Conservation (phyloP, 2,113 vertebrate species). For the Ramphastos sulfuratus region DNA sequence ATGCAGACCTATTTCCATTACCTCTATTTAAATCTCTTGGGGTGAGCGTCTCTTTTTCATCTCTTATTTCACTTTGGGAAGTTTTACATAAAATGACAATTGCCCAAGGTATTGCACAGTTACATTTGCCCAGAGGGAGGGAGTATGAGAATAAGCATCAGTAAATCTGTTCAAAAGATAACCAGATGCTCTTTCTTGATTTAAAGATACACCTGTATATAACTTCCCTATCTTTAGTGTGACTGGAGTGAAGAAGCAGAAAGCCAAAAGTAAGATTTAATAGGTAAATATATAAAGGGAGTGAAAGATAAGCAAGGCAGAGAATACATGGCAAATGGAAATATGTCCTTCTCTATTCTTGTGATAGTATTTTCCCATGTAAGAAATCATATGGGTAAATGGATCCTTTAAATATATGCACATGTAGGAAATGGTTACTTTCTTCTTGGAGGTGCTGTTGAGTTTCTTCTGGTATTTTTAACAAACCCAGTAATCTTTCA, state of each 20-base stretch:
- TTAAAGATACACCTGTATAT: slow-evolving; percentile 36
- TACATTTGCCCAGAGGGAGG: slow-evolving; percentile 47
- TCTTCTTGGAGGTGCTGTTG: background rate
- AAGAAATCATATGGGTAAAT: background rate
- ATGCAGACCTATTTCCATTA: slow-evolving; percentile 51
- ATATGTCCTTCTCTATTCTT: background rate
- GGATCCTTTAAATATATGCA: slow-evolving; percentile 25
- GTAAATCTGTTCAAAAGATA: slow-evolving; percentile 54
- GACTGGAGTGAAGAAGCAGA: slow-evolving; percentile 22
- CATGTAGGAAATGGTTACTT: background rate
- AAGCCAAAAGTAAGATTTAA: background rate
- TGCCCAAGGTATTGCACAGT: slow-evolving; percentile 51
- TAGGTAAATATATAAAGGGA: slow-evolving; percentile 48
- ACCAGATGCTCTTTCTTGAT: slow-evolving; percentile 43
- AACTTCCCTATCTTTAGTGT: slow-evolving; percentile 20
- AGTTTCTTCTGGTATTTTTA: background rate
- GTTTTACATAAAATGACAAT: slow-evolving; percentile 67
- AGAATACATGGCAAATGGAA: slow-evolving; percentile 24
- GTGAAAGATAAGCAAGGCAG: slow-evolving; percentile 36
- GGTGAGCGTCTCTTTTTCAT: slow-evolving; percentile 61
- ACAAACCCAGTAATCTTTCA: background rate
- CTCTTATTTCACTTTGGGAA: slow-evolving; percentile 57
- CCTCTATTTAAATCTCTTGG: slow-evolving; percentile 49
- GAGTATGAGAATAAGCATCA: slow-evolving; percentile 48
- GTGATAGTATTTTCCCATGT: slow-evolving; percentile 47